phyloP scores from a whole-genome alignment of 2,888 invertebrate species.

The Drosophila monieri region DNA sequence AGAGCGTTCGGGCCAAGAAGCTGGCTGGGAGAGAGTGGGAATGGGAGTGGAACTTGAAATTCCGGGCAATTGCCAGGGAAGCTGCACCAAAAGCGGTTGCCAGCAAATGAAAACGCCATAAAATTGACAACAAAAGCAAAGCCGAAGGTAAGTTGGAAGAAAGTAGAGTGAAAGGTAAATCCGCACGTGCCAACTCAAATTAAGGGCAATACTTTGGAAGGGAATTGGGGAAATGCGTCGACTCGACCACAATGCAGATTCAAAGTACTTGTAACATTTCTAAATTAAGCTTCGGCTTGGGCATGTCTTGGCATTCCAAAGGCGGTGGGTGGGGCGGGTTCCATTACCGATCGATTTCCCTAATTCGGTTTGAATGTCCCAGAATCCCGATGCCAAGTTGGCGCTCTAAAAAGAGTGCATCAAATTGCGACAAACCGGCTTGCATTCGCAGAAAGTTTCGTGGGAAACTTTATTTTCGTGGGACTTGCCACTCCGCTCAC shows the following conservation, averaged over 20 bases:
- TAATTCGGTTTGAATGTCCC: conserved; percentile 17
- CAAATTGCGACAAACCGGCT: conserved; percentile 38
- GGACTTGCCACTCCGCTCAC: conserved; percentile 8
- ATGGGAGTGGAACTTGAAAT: conserved; percentile 20
- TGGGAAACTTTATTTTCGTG: conserved; percentile 32
- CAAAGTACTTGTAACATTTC: conserved; percentile 24
- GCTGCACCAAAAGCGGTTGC: conserved; percentile 32
- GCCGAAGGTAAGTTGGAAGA: conserved; percentile 39
- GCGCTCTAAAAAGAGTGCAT: conserved; percentile 25
- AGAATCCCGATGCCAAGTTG: conserved; percentile 5
- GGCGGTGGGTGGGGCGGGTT: conserved; percentile 5
- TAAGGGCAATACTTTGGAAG: conserved; percentile 10
- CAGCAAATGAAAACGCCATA: conserved; percentile 37
- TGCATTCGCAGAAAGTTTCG: conserved; percentile 35
- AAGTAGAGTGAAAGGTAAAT: conserved; percentile 41
- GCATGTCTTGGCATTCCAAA: conserved; percentile 16
- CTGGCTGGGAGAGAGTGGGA: neutral
- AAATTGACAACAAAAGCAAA: conserved; percentile 43
- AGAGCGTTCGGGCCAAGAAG: neutral
- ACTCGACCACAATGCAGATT: conserved; percentile 41
- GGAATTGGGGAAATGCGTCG: conserved; percentile 8
- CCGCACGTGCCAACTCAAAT: conserved; percentile 39
- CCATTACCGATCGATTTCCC: conserved; percentile 36
- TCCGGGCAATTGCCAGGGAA: conserved; percentile 29
- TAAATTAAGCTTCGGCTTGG: conserved; percentile 27